Conservation (phyloP, 2,888 invertebrate genomes). For the Magallana nippona region DNA sequence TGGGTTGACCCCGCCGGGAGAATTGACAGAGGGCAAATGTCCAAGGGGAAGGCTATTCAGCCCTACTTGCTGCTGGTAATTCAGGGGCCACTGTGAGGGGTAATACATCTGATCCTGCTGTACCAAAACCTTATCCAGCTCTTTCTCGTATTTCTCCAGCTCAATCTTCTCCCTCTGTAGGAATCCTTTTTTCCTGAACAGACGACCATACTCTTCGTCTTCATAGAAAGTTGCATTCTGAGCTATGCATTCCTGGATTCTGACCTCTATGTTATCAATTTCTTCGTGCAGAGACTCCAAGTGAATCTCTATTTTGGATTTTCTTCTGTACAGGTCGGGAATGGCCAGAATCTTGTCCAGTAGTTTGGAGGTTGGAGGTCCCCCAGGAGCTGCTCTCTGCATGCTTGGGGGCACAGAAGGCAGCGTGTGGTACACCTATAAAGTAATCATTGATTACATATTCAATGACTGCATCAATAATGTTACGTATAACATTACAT, state of each 20-base stretch:
- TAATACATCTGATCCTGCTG: conserved; percentile 37
- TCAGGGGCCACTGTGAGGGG: conserved; percentile 24
- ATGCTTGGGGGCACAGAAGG: conserved; percentile 6
- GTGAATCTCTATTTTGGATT: conserved; percentile 59
- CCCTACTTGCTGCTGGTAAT: conserved; percentile 15
- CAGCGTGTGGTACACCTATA: conserved; percentile 15
- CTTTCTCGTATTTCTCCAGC: conserved; percentile 57
- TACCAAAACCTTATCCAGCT: conserved; percentile 52
- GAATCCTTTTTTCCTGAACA: conserved; percentile 62
- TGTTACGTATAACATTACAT: no score
- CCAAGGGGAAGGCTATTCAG: conserved; percentile 30
- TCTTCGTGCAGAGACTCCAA: conserved; percentile 62
- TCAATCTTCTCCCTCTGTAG: conserved; percentile 62
- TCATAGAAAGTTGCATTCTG: conserved; percentile 63
- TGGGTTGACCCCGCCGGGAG: neutral
- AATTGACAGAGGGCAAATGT: neutral
- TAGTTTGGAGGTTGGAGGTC: conserved; percentile 55
- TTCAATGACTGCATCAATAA: neutral
- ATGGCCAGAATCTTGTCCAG: conserved; percentile 57
- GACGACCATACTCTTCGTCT: conserved; percentile 59
- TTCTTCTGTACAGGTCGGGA: conserved; percentile 60
- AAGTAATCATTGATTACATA: neutral
- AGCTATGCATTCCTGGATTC: conserved; percentile 60
- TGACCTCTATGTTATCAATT: conserved; percentile 58
- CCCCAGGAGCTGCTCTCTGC: conserved; percentile 48